Conservation (phyloP, 2,888 invertebrate genomes). For the Cynaeus angustus region DNA sequence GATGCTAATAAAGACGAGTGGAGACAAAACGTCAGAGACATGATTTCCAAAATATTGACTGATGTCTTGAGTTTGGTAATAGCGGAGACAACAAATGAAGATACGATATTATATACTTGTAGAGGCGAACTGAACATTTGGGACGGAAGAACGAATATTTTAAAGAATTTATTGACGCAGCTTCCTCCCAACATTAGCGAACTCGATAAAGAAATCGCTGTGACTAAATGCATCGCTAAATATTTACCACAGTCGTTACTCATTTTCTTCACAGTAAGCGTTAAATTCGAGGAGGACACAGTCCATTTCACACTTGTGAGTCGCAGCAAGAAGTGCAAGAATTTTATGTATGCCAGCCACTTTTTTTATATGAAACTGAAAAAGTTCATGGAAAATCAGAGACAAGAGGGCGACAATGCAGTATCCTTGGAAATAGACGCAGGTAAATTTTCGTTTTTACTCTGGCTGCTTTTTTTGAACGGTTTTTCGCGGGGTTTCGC, state of each 20-base stretch:
- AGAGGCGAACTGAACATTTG: conserved; percentile 11
- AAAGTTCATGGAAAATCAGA: neutral
- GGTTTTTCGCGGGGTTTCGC: too few relatives aligned
- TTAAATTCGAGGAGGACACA: conserved; percentile 14
- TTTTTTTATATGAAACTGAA: conserved; percentile 9
- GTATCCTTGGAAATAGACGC: neutral
- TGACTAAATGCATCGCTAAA: conserved; percentile 29
- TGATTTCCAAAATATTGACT: neutral
- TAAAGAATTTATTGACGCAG: conserved; percentile 38
- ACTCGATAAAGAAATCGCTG: conserved; percentile 36
- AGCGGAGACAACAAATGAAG: neutral
- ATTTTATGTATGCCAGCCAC: conserved; percentile 9
- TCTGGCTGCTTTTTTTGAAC: neutral
- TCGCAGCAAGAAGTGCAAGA: conserved; percentile 13
- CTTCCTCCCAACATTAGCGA: conserved; percentile 6
- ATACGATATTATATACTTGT: conserved; percentile 2
- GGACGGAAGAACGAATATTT: conserved; percentile 19
- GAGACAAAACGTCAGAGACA: neutral
- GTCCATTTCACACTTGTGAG: neutral
- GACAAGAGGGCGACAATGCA: neutral
- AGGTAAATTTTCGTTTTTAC: neutral
- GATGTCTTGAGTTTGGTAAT: neutral
- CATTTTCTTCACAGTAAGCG: neutral
- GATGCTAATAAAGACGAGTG: neutral
- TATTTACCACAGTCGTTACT: conserved; percentile 23